Conservation (phyloP, 2,113 vertebrate genomes). For the Clarias macrocephalus region DNA sequence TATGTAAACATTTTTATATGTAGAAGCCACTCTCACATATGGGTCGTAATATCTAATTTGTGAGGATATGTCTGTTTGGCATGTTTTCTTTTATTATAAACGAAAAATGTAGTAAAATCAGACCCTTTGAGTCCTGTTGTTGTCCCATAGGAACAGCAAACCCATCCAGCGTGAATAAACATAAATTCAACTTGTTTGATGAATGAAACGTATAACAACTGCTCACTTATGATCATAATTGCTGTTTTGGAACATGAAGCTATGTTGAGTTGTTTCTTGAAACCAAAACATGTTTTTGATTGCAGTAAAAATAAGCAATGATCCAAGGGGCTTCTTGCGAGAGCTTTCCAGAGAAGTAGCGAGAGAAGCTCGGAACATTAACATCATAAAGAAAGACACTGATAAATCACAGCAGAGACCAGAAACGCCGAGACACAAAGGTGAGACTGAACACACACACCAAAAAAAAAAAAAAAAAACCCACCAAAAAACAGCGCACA, state of each 20-base stretch:
- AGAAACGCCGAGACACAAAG: conserved; percentile 67
- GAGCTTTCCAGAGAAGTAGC: conserved; percentile 87
- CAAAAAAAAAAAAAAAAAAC: too few relatives aligned
- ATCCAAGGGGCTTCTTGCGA: conserved; percentile 78
- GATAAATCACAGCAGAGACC: conserved; percentile 74
- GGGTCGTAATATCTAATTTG: not conserved
- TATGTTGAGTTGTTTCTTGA: not conserved
- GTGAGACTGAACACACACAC: conserved; percentile 8
- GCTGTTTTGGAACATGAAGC: not conserved
- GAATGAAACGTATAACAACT: not conserved
- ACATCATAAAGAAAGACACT: conserved; percentile 74
- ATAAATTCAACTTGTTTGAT: not conserved
- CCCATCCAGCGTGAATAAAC: not conserved
- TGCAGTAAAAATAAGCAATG: conserved; percentile 76
- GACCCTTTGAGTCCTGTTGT: not conserved
- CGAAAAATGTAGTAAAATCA: not conserved
- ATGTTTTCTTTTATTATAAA: not conserved
- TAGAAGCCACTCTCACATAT: not conserved
- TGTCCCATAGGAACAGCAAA: not conserved
- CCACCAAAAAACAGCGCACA: not conserved
- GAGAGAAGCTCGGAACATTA: conserved; percentile 65
- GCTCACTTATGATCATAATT: not conserved
- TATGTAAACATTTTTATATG: not conserved
- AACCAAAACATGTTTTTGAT: not conserved
- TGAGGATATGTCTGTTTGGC: not conserved